Conservation (phyloP, 2,888 invertebrate genomes). For the Nemurella pictetii region DNA sequence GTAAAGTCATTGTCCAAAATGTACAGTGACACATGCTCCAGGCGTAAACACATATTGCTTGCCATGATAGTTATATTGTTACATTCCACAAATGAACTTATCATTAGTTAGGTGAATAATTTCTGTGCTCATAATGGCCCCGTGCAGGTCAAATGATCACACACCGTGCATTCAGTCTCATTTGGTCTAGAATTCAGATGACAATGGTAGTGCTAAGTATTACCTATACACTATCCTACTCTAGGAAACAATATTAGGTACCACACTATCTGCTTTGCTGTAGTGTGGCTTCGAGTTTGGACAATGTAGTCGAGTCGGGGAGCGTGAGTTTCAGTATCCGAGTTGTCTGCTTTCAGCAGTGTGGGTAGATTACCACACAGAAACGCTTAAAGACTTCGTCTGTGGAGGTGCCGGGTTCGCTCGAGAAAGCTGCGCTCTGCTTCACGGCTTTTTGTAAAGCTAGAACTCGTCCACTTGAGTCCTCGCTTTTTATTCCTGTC, state of each 20-base stretch:
- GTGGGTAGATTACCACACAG: background rate
- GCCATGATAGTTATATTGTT: background rate
- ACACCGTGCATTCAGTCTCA: background rate
- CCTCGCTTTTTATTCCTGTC: too few species aligned
- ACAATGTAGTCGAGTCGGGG: background rate
- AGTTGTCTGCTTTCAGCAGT: too few species aligned
- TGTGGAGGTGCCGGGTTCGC: background rate
- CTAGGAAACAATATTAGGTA: background rate
- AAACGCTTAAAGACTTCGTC: background rate
- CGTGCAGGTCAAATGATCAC: background rate
- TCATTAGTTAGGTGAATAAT: slow-evolving; percentile 9
- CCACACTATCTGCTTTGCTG: background rate
- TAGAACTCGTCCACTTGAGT: too few species aligned
- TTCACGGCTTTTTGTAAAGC: too few species aligned
- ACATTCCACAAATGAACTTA: slow-evolving; percentile 4
- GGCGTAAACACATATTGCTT: background rate
- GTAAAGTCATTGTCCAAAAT: background rate
- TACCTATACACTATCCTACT: too few species aligned
- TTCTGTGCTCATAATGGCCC: background rate
- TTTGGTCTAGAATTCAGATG: background rate
- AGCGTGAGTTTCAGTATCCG: background rate
- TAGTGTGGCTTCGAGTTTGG: background rate
- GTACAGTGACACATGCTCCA: background rate
- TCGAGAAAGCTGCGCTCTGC: too few species aligned
- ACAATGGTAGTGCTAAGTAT: background rate